Evolutionary conservation across 1,140 invertebrate genomes (phyloP).

Genomic region (Diorhabda elongata): DNA sequence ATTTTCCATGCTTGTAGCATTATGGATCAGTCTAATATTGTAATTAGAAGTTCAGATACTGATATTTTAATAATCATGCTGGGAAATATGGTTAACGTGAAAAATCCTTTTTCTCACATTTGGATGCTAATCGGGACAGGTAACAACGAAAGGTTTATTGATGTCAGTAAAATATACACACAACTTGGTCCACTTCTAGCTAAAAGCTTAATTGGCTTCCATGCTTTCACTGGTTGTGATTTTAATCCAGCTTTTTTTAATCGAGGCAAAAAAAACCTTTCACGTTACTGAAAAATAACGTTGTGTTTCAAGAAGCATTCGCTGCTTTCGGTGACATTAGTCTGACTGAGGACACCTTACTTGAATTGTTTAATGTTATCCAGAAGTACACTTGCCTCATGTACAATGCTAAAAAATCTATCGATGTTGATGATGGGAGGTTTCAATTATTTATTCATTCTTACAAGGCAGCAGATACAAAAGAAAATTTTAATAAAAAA

Average conservation of each 20-base stretch:
- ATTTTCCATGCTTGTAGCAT: too few species aligned
- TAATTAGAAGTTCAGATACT: too few species aligned
- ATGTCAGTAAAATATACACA: slow-evolving; percentile 18
- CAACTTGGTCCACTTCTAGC: slow-evolving; percentile 19
- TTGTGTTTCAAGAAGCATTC: too few species aligned
- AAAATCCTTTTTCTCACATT: slow-evolving; percentile 24
- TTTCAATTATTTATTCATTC: slow-evolving; percentile 23
- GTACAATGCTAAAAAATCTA: slow-evolving; percentile 28
- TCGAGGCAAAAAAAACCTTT: slow-evolving; percentile 4
- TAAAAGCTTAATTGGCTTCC: too few species aligned
- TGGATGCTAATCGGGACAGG: slow-evolving; percentile 25
- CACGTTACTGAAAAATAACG: too few species aligned
- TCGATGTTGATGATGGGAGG: slow-evolving; percentile 31
- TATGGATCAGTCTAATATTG: too few species aligned
- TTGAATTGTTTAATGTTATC: slow-evolving; percentile 16
- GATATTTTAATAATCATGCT: too few species aligned
- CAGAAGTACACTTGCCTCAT: slow-evolving; percentile 22
- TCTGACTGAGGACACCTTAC: slow-evolving; percentile 14
- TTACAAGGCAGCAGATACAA: too few species aligned
- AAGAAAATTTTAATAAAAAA: too few species aligned
- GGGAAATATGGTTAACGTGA: not conserved
- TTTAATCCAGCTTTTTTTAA: slow-evolving; percentile 27
- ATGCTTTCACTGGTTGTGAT: slow-evolving; percentile 20
- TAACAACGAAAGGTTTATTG: slow-evolving; percentile 17
- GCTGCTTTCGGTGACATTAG: not conserved